phyloP scores from a whole-genome alignment of 2,797 vertebrate genomes.

The Phoeniculus purpureus region DNA sequence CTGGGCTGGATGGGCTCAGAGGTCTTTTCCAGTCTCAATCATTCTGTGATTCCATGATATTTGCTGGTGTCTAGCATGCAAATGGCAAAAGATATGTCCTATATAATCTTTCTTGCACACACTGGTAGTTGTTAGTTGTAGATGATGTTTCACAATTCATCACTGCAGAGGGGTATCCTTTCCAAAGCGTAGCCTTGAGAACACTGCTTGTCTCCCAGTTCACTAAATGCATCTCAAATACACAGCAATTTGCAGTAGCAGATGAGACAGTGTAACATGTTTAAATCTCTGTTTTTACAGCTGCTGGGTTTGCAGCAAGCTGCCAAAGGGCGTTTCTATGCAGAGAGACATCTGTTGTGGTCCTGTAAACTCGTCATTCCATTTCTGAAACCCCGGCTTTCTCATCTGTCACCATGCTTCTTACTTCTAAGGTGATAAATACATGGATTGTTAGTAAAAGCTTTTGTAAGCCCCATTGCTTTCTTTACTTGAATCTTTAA shows the following conservation, averaged over 20 bases:
- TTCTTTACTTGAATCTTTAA: constrained; percentile 22
- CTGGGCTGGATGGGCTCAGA: no score
- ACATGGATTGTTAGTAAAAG: not conserved
- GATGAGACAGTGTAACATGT: not conserved
- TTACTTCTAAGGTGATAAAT: constrained; percentile 6
- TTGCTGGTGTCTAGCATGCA: not conserved
- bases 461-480: not conserved
- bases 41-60: no score
- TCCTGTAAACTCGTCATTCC: not conserved
- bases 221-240: not conserved
- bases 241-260: not conserved
- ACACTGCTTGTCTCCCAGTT: not conserved
- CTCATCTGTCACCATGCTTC: not conserved
- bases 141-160: not conserved
- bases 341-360: not conserved
- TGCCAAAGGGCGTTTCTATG: not conserved
- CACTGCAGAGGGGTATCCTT: not conserved
- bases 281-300: not conserved
- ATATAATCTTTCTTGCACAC: not conserved
- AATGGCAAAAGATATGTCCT: not conserved
- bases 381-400: not conserved
- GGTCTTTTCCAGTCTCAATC: no score
- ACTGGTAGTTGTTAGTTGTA: not conserved
- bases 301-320: not conserved
- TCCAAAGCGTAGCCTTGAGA: not conserved